Base-by-base conservation (phyloP, 2,888 invertebrate species). In the Matsumyia berberina region DNA sequence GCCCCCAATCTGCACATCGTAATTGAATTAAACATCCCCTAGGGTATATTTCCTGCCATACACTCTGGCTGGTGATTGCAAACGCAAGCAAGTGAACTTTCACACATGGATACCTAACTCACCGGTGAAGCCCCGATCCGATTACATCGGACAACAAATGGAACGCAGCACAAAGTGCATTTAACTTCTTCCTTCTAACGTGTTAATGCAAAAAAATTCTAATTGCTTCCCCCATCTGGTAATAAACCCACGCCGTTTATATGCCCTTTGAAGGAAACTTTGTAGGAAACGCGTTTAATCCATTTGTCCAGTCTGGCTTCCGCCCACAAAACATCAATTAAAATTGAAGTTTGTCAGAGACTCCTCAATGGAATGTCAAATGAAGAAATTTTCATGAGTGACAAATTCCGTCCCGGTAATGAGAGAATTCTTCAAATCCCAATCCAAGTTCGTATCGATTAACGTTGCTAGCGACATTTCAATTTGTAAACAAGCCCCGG, bases 381-480 rank as follows among this genome's bases (percentile, higher is more conserved):
- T 78, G 58, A 66, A 78, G 72, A 78, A 78, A 66, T 72, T 78
- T 78, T 60, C 72, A 46, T 72, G 19, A 35, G 33, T 39, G 35
- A 70, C 33, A 70, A 70, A 57, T 35, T 39, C 53, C 42, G 42
- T 31, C 9, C 35, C 17, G 24, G 24, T 24, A 24, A 35, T 51
- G 19, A n/a, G n/a, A n/a, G 49, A 67, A 58, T 51, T 69, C 24
- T 3, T 3, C 24, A 24, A 24, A 24, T 24, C 44, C 37, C 17
- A 49, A 35, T 70, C 15, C 37, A 31, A 46, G 24, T 19, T 57
- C 8, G 33, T 62, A 82, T 82, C 82, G 82, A 82, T 82, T 82
- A 60, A 66, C 82, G 82, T 82, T 82, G 82, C 82, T 78, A 78
- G 72, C 70, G 78, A 82, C 82, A 53, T 82, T 82, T 60, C 82